A percentile compares a stretch with the other conserved stretches of the same genome.
phyloP scores from a whole-genome alignment of 2,888 invertebrate species.

The Osmoderma eremita region DNA sequence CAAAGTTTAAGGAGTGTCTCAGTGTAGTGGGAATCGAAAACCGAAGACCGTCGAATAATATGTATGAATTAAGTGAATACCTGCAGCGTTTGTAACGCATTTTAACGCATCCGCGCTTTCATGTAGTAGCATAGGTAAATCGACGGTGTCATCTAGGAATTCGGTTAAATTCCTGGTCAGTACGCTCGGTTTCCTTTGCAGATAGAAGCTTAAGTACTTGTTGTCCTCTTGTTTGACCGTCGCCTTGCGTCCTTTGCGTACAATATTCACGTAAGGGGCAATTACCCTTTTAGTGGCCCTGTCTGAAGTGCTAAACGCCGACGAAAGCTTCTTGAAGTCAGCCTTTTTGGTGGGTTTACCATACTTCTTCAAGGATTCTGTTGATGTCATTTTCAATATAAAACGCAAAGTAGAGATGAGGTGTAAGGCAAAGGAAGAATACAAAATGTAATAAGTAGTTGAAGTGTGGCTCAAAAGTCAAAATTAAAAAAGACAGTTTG shows the following conservation, averaged over 20 bases:
- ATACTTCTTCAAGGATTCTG: conserved; percentile 26
- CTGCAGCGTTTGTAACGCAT: conserved; percentile 67
- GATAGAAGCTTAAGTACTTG: conserved; percentile 57
- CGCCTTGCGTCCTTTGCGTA: conserved; percentile 54
- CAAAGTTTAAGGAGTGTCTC: no score
- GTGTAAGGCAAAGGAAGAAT: background rate
- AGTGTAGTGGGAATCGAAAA: no score
- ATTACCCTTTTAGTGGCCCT: conserved; percentile 69
- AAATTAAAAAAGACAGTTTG: background rate
- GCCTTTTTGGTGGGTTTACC: conserved; percentile 38
- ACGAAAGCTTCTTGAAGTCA: conserved; percentile 32
- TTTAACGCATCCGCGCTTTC: conserved; percentile 70
- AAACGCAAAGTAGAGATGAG: background rate
- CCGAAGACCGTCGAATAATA: no score
- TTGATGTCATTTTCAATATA: background rate
- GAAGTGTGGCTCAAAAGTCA: background rate
- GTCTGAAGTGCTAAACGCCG: conserved; percentile 56
- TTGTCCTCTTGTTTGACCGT: conserved; percentile 48
- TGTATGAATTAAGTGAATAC: no score
- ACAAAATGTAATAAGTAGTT: background rate
- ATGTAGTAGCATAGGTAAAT: conserved; percentile 67
- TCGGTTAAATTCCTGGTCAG: conserved; percentile 58
- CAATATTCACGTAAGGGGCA: conserved; percentile 67
- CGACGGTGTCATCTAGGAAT: conserved; percentile 69
- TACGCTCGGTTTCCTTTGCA: conserved; percentile 60